Conservation (phyloP, 2,797 vertebrate species). For the Glyptemys insculpta region DNA sequence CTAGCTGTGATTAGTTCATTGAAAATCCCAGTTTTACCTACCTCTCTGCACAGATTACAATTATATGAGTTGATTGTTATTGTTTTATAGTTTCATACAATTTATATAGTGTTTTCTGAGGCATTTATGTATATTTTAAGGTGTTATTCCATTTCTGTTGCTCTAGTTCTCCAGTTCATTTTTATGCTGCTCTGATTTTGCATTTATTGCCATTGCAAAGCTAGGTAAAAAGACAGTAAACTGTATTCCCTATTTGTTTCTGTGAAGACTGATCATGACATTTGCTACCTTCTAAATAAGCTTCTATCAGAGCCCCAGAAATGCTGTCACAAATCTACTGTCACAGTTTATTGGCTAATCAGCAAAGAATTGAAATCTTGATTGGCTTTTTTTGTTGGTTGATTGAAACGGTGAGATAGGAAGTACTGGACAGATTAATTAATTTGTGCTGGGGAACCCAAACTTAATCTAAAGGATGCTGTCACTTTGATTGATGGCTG, state of each 20-base stretch:
- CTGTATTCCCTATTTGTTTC: conserved; percentile 31
- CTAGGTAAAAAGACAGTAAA: conserved; percentile 39
- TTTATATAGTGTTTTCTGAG: background rate
- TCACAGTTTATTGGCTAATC: conserved; percentile 85
- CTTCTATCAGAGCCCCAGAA: conserved; percentile 50
- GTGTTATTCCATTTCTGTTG: background rate
- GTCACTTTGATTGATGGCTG: conserved; percentile 92
- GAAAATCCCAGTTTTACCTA: background rate
- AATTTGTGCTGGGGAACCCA: conserved; percentile 89
- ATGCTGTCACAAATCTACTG: conserved; percentile 64
- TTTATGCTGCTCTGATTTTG: background rate
- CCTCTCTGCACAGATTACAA: background rate
- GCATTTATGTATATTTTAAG: background rate
- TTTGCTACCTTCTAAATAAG: conserved; percentile 55
- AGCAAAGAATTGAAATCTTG: conserved; percentile 95
- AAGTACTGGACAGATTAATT: conserved; percentile 93
- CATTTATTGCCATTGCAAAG: background rate
- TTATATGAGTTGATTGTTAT: background rate
- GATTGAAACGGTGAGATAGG: conserved; percentile 91
- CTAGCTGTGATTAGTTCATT: background rate
- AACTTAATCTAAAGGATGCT: conserved; percentile 85
- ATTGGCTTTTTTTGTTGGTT: conserved; percentile 93
- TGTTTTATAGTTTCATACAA: background rate
- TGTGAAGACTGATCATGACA: conserved; percentile 8
- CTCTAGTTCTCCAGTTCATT: background rate